Evolutionary conservation across 2,797 vertebrate species (phyloP), one percentile per base, ranked within the genome.

Genomic region (Diglossa cyanea): DNA sequence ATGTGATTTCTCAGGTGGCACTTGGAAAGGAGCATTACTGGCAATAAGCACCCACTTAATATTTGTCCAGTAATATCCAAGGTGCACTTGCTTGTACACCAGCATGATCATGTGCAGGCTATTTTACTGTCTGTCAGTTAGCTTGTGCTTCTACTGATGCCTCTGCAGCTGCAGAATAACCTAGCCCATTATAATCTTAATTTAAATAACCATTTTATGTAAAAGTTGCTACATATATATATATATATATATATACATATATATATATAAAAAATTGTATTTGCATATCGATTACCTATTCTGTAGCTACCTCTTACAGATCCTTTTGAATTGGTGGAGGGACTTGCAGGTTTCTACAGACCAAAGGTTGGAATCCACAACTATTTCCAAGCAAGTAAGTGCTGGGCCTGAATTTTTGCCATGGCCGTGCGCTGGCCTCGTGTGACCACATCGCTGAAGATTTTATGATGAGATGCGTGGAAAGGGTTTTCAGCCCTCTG

Each of bases 371-470:
- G 20, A 89, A 50, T 57, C n/a, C 12, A 48, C 18, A 10, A 3
- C 33, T 62, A 4, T 70, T 86, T 88, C 77, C n/a, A 53, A 78
- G n/a, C 31, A 81, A 44, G 35, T 51, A 81, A 44, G 33, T 51
- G 16, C 23, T 33, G 51, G 21, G 28, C 18, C 60, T 82, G 40
- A 66, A 33, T 82, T 75, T 83, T 48, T 87, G 55, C 37, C 70
- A 0, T 40, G 57, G 17, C 35, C 3, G 1, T 68, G 18, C 23
- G 74, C 25, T 79, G n/a, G 62, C 44, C 53, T 94, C 0, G 0
- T 42, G 17, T 57, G 33, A 54, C 42, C 2, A 2, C 20, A 20
- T 71, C 47, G 24, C 42, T 83, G 44, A 77, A 55, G 65, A 47
- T 77, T 74, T 85, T 85, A 24, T 63, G 39, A 24, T 25, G n/a